Conservation (phyloP, 2,888 invertebrate genomes). For the Hermaeophaga mercurialis region DNA sequence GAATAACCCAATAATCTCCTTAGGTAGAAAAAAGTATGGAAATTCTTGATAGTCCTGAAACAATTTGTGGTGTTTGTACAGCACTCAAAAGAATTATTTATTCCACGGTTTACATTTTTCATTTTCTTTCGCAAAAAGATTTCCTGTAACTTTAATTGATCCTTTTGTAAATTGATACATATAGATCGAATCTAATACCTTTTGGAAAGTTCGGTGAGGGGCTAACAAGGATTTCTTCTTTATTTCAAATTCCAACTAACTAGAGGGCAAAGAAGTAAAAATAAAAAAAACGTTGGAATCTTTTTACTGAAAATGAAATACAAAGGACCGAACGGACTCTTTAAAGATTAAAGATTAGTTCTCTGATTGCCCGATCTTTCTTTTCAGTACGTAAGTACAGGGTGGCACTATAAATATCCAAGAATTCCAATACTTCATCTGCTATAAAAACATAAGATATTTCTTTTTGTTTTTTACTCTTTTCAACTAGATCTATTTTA, state of each 20-base stretch:
- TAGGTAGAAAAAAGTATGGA: no score
- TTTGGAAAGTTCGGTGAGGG: not conserved
- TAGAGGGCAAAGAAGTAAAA: conserved; percentile 4
- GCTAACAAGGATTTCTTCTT: not conserved
- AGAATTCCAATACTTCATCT: no score
- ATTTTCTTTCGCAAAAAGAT: not conserved
- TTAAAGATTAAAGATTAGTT: conserved; percentile 51
- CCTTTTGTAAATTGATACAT: conserved; percentile 36
- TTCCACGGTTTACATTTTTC: no score
- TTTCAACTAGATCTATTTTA: no score
- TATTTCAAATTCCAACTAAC: conserved; percentile 2
- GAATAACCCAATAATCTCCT: no score
- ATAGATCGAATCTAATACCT: conserved; percentile 31
- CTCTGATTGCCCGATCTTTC: conserved; percentile 45
- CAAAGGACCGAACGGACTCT: conserved; percentile 37
- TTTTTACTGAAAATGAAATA: conserved; percentile 33
- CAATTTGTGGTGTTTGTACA: no score
- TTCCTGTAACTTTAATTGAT: conserved; percentile 20
- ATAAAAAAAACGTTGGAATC: conserved; percentile 11
- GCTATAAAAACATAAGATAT: no score
- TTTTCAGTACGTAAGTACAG: conserved; percentile 12
- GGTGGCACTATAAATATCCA: no score
- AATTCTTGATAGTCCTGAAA: no score
- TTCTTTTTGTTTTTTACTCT: no score
- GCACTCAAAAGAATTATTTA: no score